These are phyloP conservation scores for Paramormyrops kingsleyae DNA, from an alignment of 2,113 vertebrate species.

Conservation along the genomic window DNA sequence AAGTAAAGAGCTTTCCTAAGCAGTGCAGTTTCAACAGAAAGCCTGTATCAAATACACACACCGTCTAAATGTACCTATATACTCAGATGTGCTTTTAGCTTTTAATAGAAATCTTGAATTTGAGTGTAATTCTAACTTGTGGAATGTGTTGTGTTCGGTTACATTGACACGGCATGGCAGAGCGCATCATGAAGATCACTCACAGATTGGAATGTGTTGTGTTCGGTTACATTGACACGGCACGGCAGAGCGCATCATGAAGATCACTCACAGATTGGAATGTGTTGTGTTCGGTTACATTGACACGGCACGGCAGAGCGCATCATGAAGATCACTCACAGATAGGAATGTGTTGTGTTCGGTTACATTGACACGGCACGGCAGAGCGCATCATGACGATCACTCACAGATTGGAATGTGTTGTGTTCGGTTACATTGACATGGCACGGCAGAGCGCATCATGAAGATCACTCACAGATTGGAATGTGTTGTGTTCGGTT, in stretches of 20 bases:
- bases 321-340: conserved; percentile 63
- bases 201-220: conserved; percentile 56
- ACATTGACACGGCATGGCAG: not conserved
- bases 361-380: not conserved
- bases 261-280: conserved; percentile 67
- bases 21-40: not conserved
- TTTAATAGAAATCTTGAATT: not conserved
- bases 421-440: not conserved
- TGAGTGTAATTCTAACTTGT: conserved; percentile 9
- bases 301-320: not conserved
- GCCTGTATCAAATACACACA: not conserved
- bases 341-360: conserved; percentile 36
- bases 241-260: not conserved
- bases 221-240: not conserved
- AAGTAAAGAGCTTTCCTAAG: not conserved
- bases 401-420: conserved; percentile 66
- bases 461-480: not conserved
- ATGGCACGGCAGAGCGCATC: not conserved
- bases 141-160: not conserved
- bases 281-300: not conserved
- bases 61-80: not conserved
- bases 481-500: not conserved
- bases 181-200: conserved; percentile 43
- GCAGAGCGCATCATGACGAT: not conserved
- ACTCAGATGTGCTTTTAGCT: not conserved